phyloP scores from a whole-genome alignment of 2,888 invertebrate species.

The Caenorhabditis sp. region DNA sequence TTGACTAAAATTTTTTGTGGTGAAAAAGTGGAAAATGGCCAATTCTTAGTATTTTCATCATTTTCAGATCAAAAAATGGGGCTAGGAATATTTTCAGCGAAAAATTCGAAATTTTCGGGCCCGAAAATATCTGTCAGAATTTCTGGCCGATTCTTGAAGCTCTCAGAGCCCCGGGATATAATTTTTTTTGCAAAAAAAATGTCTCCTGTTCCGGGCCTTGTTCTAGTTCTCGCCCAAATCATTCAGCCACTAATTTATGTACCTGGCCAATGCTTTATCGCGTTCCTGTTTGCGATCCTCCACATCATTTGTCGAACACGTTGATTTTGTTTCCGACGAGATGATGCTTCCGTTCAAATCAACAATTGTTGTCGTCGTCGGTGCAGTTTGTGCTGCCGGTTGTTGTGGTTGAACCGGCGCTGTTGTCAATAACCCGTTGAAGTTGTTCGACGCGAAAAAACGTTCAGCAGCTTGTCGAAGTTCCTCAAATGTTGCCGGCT shows the following conservation, averaged over 20 bases:
- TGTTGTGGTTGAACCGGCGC: slow-evolving; percentile 8
- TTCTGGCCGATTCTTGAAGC: no score
- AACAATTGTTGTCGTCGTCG: slow-evolving; percentile 38
- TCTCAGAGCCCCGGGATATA: no score
- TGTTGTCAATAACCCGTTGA: slow-evolving; percentile 15
- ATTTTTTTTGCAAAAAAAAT: no score
- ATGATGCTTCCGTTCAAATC: slow-evolving; percentile 44
- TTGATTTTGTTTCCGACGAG: slow-evolving; percentile 43
- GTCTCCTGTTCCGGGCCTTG: no score
- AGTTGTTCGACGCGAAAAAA: slow-evolving; percentile 24
- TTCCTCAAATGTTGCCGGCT: slow-evolving; percentile 41
- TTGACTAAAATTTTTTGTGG: no score
- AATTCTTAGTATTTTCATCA: no score
- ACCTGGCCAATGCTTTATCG: slow-evolving; percentile 50
- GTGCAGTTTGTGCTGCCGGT: slow-evolving; percentile 29
- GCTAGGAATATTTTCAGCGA: no score
- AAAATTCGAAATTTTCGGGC: no score
- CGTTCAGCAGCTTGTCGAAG: slow-evolving; percentile 43
- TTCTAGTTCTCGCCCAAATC: no score
- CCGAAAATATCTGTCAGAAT: no score
- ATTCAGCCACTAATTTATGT: not conserved
- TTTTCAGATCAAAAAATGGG: no score
- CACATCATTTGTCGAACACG: slow-evolving; percentile 35
- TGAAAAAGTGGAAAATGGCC: no score
- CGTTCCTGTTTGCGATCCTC: slow-evolving; percentile 49